Evolutionary conservation across 2,888 invertebrate species (phyloP).

Genomic region (Acanthosepion lycidas): DNA sequence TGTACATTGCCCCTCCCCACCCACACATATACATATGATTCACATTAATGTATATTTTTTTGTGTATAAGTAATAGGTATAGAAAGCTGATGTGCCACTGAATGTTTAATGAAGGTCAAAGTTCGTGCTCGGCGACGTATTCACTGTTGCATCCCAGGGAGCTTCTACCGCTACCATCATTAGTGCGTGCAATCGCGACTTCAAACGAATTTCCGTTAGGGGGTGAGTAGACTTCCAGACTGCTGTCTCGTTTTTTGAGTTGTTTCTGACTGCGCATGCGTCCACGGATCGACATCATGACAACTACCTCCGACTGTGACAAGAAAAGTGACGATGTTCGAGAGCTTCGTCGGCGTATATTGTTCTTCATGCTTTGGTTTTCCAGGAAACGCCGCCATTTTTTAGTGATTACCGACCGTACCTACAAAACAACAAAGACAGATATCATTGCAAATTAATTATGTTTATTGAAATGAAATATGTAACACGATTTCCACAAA

Average conservation of each 20-base stretch:
- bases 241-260: conserved; percentile 34
- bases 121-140: neutral
- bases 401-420: conserved; percentile 66
- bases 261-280: conserved; percentile 49
- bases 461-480: too few species aligned
- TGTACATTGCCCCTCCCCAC: neutral
- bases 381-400: conserved; percentile 68
- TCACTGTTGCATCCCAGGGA: neutral
- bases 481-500: too few species aligned
- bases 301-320: conserved; percentile 67
- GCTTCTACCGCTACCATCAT: neutral
- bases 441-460: too few species aligned
- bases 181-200: neutral
- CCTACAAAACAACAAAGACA: conserved; percentile 56
- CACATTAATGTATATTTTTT: neutral
- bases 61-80: neutral
- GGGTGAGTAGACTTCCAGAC: neutral
- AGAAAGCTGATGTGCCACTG: neutral
- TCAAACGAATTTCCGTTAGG: neutral
- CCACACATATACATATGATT: neutral
- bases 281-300: conserved; percentile 50
- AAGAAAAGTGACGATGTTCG: conserved; percentile 67
- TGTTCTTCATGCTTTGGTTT: conserved; percentile 59
- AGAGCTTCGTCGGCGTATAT: conserved; percentile 64
- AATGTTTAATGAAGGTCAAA: neutral